Evolutionary conservation across 30 jellyfish, hydroid and myxozoan species (phyloP), one percentile per base, ranked within the genome.

Genomic region (Sanderia malayensis): DNA sequence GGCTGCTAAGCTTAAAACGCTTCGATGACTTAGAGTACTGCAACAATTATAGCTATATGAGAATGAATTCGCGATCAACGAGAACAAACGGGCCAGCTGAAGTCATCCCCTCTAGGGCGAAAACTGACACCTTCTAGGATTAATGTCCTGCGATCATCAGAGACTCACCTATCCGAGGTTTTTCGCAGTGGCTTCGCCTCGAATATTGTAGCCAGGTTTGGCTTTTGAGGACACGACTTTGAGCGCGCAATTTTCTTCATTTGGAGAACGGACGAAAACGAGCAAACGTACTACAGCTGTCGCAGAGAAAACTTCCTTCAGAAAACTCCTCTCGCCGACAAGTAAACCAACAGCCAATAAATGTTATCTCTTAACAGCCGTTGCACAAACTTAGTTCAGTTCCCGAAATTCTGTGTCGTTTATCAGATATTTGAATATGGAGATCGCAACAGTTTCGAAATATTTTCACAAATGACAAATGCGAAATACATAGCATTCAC

Each of bases 191-290:
- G 52, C 13, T 37, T 37, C n/a, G n/a, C n/a, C 21, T 44, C 64
- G 1, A 24, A 37, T 60, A 31, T 44, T 2, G 58, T 47, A 18
- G 29, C 57, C 2, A 46, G 57, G 28, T 58, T 31, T 2, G 47
- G 41, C 22, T 25, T 47, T 22, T 64, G 70, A 4, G 85, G 75
- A 34, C 85, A 73, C 8, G 85, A 73, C 26, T 53, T 58, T 19
- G 85, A 73, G 1, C 85, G 85, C 10, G 41, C 33, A 6, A 73
- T 44, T 44, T 46, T 59, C 55, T 24, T 34, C 83, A 71, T 71
- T 57, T 58, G 34, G 34, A 15, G 10, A 21, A 23, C 18, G 47
- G 15, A 4, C 17, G 41, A 62, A 31, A 32, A 18, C 41, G 20
- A 2, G 44, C 37, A 20, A 13, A 11, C 2, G 44, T 6, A 59